Evolutionary conservation across 2,888 invertebrate species (phyloP), one percentile per base, ranked within the genome.

Genomic region (Lasiommata megera): DNA sequence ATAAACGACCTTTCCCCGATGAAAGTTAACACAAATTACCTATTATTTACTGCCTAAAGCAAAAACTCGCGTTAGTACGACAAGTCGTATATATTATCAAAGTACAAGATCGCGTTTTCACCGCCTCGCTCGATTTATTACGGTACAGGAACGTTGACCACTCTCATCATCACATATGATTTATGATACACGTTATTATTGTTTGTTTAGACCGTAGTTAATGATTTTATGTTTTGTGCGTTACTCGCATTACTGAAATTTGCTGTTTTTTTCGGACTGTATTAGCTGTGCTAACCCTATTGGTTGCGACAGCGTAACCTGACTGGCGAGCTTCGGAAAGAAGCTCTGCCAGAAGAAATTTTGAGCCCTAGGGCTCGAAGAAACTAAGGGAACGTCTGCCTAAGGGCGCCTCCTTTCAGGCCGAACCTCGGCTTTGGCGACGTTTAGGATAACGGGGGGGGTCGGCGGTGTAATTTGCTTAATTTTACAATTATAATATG

Each of bases 91-190:
- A 46, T 46, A 54, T 41, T 54, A 57, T 57, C 57, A 53, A 16
- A 18, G 38, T 40, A 38, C 46, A 38, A 28, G 47, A 57, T 57
- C 53, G 47, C 40, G 52, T 46, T 41, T 57, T 47, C 53, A 57
- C 44, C 56, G 51, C 51, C 47, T 57, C 53, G 14, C 12, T 46
- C 47, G 53, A 57, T 52, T 53, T 53, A 57, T 57, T 40, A 47
- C 52, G 37, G 23, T 36, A 40, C 17, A 6, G n/a, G 14, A 3
- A 23, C 5, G 23, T 46, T 53, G 52, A 46, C 46, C 47, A 40
- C 52, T 57, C 47, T 57, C 57, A 57, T 57, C 53, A 52, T 41
- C 47, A 47, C 47, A n/a, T 41, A 37, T 40, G 53, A 57, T 57
- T 48, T 41, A 57, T 18, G 46, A 46, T 31, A 52, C 36, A 52